phyloP scores from a whole-genome alignment of 1,140 invertebrate species.

The Cardiocondyla obscurior region DNA sequence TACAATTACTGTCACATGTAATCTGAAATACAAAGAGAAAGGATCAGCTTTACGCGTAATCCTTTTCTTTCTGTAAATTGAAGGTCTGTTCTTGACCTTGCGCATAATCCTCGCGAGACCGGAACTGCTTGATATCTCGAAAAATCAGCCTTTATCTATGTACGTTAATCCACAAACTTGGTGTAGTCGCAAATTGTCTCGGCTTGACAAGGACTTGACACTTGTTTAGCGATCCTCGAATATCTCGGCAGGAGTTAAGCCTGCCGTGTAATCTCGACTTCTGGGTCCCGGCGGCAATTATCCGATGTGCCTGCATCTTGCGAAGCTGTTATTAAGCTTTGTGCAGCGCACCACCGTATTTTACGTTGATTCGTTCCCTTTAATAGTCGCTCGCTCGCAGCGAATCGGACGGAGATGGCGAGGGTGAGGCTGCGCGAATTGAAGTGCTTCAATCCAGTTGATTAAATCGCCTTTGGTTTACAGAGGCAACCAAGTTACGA shows the following conservation, averaged over 20 bases:
- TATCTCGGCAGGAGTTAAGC: not conserved
- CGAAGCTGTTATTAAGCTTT: conserved; percentile 19
- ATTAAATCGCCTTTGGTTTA: conserved; percentile 65
- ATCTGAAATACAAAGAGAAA: not conserved
- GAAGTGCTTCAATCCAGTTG: conserved; percentile 67
- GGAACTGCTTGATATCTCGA: not conserved
- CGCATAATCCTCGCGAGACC: not conserved
- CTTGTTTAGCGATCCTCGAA: conserved; percentile 5
- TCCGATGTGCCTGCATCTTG: not conserved
- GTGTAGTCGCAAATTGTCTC: conserved; percentile 10
- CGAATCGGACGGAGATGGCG: not conserved
- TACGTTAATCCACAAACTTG: not conserved
- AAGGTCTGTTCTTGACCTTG: not conserved
- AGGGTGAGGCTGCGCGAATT: conserved; percentile 43
- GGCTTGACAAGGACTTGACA: not conserved
- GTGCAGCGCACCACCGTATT: not conserved
- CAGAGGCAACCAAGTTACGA: not conserved
- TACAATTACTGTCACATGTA: not conserved
- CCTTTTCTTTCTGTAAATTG: not conserved
- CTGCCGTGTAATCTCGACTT: not conserved
- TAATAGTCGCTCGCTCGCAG: not conserved
- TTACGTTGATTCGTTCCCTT: conserved; percentile 23
- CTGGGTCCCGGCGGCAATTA: not conserved
- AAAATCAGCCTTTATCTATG: not conserved
- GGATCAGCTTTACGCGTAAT: not conserved